Conservation (phyloP, 1,140 invertebrate species). For the Thalassaphorura encarpata region DNA sequence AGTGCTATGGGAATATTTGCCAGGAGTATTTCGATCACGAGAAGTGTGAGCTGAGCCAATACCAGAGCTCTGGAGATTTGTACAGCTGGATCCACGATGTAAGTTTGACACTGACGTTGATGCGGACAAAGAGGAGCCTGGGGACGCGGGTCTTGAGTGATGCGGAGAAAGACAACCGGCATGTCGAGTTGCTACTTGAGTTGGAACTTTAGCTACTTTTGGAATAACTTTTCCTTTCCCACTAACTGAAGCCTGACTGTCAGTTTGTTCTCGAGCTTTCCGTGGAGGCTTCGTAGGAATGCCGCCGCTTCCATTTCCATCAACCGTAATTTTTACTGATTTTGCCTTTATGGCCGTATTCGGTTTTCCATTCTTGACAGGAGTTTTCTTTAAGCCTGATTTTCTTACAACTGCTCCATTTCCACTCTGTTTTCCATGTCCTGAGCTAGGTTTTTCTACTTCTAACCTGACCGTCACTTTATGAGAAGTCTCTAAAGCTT, state of each 20-base stretch:
- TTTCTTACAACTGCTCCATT: not conserved
- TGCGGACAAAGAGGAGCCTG: constrained; percentile 4
- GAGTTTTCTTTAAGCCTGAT: constrained; percentile 18
- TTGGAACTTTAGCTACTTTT: constrained; percentile 16
- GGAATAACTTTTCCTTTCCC: constrained; percentile 4
- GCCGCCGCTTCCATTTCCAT: constrained; percentile 3
- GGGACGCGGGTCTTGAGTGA: constrained; percentile 21
- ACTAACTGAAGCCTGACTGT: too few species aligned
- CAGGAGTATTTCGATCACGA: too few species aligned
- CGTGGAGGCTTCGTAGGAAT: constrained; percentile 18
- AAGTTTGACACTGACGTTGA: constrained; percentile 7
- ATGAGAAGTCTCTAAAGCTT: constrained; percentile 41
- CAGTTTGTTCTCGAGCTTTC: constrained; percentile 42
- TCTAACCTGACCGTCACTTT: constrained; percentile 23
- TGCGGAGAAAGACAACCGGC: constrained; percentile 25
- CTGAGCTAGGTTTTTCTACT: constrained; percentile 24
- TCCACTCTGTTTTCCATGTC: not conserved
- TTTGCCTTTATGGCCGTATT: constrained; percentile 9
- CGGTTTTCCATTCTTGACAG: constrained; percentile 9
- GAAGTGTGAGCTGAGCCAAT: too few species aligned
- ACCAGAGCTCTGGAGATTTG: too few species aligned
- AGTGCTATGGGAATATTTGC: too few species aligned
- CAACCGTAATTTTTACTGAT: constrained; percentile 21
- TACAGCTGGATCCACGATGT: not conserved
- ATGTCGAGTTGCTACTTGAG: constrained; percentile 23